Conservation (phyloP, 1,140 invertebrate genomes). For the Brachionus asplanchnoidis region DNA sequence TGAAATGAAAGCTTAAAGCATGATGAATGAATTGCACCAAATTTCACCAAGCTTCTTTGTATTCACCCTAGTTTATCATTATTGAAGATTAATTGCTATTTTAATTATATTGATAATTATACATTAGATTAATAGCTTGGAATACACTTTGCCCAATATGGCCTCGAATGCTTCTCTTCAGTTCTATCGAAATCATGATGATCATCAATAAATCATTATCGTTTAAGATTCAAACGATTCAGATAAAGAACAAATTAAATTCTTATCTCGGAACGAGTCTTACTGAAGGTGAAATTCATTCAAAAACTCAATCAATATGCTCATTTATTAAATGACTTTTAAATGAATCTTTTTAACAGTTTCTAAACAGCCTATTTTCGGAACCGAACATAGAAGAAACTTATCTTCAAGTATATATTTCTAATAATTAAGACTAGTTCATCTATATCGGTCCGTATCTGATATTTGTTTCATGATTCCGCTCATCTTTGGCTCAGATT, state of each 20-base stretch:
- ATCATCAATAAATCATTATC: constrained; percentile 38
- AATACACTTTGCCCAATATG: constrained; percentile 4
- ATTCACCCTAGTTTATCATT: not conserved
- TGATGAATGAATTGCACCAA: constrained; percentile 21
- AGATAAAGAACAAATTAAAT: constrained; percentile 28
- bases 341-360: not conserved
- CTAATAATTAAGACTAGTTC: constrained; percentile 6
- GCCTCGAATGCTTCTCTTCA: not conserved
- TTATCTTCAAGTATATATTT: not conserved
- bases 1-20: not conserved
- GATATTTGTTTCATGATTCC: constrained; percentile 12
- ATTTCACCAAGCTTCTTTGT: not conserved
- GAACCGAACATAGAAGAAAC: not conserved
- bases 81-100: constrained; percentile 20
- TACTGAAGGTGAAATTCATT: constrained; percentile 34
- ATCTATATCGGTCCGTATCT: not conserved
- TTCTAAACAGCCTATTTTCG: constrained; percentile 23
- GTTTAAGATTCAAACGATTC: constrained; percentile 16
- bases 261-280: constrained; percentile 4
- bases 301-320: constrained; percentile 19
- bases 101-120: constrained; percentile 36
- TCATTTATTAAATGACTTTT: constrained; percentile 34
- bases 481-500: not conserved
- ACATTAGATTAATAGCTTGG: constrained; percentile 36
- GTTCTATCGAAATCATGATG: not conserved